Evolutionary conservation across 2,113 vertebrate genomes (phyloP), one percentile per base, ranked within the genome.

Genomic region (Ancistrus triradiatus): DNA sequence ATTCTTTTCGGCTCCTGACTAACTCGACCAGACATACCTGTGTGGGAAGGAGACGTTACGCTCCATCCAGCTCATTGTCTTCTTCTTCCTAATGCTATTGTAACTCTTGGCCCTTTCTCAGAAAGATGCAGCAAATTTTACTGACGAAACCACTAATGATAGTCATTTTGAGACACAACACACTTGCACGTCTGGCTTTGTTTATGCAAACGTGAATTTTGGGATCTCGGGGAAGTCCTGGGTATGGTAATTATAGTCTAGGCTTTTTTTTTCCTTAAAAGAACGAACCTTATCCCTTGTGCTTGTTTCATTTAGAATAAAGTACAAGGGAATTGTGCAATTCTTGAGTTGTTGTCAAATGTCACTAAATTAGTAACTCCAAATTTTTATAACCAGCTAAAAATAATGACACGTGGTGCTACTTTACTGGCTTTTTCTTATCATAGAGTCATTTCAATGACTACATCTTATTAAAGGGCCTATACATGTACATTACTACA

Each of bases 111-210:
- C 15, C 7, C 42, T 59, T 59, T 59, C 42, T 46, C 25, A 46
- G 46, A 40, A 59, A 9, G 18, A 33, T 46, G 15, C 24, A 22
- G 17, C 1, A 11, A 59, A 33, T 46, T 59, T 47, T 27, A 59
- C 19, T 21, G 18, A 31, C 15, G 17, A 59, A 59, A 31, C 57
- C 42, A 31, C 57, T 59, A 59, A 59, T 46, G 25, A 59, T 28
- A 44, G 56, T 44, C 24, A 18, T 44, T 24, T 14, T 4, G 25
- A 59, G 27, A 59, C 27, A 28, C 31, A 46, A 33, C 57, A 47
- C 42, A 19, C 6, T 3, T 14, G 57, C 13, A 1, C 33, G 57
- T 46, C 57, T 44, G 27, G 57, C 17, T 31, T 33, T 6, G 18
- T 47, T 59, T 46, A 15, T 19, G 1, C 57, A 59, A 31, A 46